Evolutionary conservation across 2,888 invertebrate species (phyloP), one percentile per base, ranked within the genome.

Genomic region (Metalampra italica): DNA sequence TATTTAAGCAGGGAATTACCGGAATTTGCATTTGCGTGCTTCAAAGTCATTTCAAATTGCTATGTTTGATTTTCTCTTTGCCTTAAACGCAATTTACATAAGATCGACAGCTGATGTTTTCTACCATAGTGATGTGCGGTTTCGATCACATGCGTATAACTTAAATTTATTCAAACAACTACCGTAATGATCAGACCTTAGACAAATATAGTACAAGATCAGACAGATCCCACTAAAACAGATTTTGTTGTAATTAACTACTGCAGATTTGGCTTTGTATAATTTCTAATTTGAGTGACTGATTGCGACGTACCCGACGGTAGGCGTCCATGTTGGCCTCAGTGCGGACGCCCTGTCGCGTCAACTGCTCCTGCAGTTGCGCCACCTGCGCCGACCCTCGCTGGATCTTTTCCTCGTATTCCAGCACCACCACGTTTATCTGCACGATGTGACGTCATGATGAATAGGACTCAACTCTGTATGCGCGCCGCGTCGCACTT

Each of bases 351-450:
- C 73, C 66, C 48, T 84, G 78, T n/a, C 76, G 65, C 3, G 78
- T 59, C 29, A 84, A 55, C 50, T 90, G 82, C 22, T 88, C 88
- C 45, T 81, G 84, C 5, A 89, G 61, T 46, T 83, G 83, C 0
- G 71, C 53, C 9, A 75, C 66, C 53, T 82, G 79, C 1, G 84
- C 78, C 1, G 76, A 68, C 7, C 78, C 73, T 1, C 82, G 71
- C 48, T 90, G 88, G 13, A 90, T 65, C 61, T 85, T 86, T 62
- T 90, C 89, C 60, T 90, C 90, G 51, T 89, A 89, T 43, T 90
- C 89, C 45, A 90, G 56, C 0, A 90, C 88, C 36, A 87, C 68
- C 9, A 80, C 64, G 54, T 87, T 88, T 67, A 83, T 78, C 89
- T 89, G 55, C 32, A 45, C n/a, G n/a, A 22, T 22, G 22, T 29